These are phyloP conservation scores for Xenopus laevis DNA, from an alignment of 2,113 vertebrate species.

Conservation along the genomic window DNA sequence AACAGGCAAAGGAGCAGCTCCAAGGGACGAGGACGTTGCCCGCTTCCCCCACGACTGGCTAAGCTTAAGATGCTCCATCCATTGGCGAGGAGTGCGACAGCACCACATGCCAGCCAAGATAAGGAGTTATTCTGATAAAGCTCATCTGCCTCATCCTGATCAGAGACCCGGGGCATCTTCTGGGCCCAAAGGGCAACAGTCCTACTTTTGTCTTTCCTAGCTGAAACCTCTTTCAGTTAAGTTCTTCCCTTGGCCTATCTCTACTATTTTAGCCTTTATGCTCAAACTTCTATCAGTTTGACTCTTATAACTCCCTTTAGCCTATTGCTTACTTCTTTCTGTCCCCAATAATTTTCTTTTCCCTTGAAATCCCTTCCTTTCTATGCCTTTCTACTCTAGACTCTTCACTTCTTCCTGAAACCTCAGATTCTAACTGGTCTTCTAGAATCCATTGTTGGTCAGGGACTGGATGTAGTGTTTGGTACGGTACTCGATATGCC, in stretches of 20 bases:
- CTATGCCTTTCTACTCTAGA: neutral
- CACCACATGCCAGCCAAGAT: constrained; percentile 76
- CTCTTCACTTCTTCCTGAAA: neutral
- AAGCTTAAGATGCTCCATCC: constrained; percentile 79
- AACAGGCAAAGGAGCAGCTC: constrained; percentile 74
- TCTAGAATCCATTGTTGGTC: neutral
- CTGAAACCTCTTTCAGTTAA: neutral
- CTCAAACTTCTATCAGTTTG: neutral
- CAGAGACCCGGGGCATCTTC: constrained; percentile 47
- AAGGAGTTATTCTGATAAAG: constrained; percentile 70
- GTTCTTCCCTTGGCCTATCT: neutral
- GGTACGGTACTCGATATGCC: too few species aligned
- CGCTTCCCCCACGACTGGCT: constrained; percentile 74
- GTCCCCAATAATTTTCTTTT: neutral
- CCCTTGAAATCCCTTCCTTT: neutral
- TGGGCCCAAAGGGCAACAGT: constrained; percentile 10
- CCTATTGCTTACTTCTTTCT: neutral
- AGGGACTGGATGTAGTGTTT: neutral
- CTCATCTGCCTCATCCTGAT: constrained; percentile 67
- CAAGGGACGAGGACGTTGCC: constrained; percentile 75
- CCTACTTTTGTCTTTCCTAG: constrained; percentile 32
- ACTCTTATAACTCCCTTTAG: neutral
- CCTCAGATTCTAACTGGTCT: neutral
- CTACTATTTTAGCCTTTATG: neutral
- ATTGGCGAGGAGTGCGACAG: constrained; percentile 73